Conservation (phyloP, 2,113 vertebrate genomes). For the Chiloscyllium plagiosum region DNA sequence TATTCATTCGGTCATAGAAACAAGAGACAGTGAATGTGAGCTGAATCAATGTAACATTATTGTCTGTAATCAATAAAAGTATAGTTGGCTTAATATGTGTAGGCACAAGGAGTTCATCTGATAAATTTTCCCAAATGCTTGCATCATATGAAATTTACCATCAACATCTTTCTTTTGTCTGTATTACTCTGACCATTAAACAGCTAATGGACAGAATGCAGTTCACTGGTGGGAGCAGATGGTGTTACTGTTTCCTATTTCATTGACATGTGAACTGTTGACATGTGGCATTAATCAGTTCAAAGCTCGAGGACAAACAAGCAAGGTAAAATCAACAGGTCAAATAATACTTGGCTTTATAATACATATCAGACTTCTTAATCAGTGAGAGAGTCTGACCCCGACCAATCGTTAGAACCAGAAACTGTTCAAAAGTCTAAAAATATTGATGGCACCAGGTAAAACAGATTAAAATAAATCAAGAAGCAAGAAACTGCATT, state of each 20-base stretch:
- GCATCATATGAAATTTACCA: background rate
- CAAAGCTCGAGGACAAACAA: constrained; percentile 29
- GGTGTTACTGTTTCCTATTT: constrained; percentile 18
- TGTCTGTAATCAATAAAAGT: constrained; percentile 13
- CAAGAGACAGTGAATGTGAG: background rate
- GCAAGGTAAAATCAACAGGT: constrained; percentile 35
- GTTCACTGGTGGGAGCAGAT: constrained; percentile 34
- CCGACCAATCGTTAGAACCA: background rate
- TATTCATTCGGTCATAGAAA: background rate
- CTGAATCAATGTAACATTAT: background rate
- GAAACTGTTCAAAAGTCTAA: constrained; percentile 2
- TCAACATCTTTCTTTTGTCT: constrained; percentile 1
- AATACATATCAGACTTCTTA: constrained; percentile 31
- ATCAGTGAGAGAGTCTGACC: constrained; percentile 30
- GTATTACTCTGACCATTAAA: constrained; percentile 7
- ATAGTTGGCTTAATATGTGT: background rate
- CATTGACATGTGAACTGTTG: constrained; percentile 21
- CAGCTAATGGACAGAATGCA: background rate
- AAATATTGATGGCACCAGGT: constrained; percentile 34
- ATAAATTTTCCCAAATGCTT: background rate
- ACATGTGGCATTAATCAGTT: constrained; percentile 34
- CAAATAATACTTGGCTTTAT: constrained; percentile 36
- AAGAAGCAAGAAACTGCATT: constrained; percentile 28
- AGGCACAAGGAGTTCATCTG: background rate
- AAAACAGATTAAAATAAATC: constrained; percentile 37